A percentile compares a stretch with the other conserved stretches of the same genome.
These are phyloP conservation scores for Stramonita haemastoma DNA, from an alignment of 2,888 invertebrate genomes.

Conservation along the genomic window DNA sequence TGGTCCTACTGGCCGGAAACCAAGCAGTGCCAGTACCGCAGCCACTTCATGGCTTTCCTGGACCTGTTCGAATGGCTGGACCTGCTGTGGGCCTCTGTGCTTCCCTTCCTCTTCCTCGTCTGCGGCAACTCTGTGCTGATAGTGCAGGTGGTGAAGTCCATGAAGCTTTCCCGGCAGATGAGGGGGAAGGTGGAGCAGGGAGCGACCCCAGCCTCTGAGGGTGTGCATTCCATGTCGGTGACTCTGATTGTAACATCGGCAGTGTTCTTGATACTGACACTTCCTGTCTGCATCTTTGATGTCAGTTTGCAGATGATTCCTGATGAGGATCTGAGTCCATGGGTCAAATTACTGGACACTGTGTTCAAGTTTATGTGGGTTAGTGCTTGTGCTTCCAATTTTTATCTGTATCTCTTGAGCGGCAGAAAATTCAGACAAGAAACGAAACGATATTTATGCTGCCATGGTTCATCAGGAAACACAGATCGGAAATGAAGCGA, in stretches of 20 bases:
- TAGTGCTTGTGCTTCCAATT: background rate
- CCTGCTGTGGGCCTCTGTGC: background rate
- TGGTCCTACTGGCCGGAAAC: background rate
- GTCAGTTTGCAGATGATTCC: background rate
- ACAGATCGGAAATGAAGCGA: too few relatives aligned
- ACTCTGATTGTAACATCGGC: background rate
- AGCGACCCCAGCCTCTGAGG: background rate
- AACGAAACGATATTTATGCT: background rate
- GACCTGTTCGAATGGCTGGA: background rate
- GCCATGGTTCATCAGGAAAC: background rate
- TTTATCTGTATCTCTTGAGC: background rate
- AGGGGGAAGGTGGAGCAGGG: background rate
- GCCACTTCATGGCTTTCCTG: too few relatives aligned
- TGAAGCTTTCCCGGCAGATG: background rate
- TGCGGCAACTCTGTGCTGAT: background rate
- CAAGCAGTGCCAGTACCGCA: background rate
- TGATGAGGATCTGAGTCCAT: background rate
- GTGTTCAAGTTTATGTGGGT: background rate
- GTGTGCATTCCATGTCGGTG: background rate
- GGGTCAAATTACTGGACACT: background rate
- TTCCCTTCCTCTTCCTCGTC: background rate
- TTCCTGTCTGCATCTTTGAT: background rate
- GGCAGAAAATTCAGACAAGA: background rate
- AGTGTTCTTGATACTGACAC: background rate
- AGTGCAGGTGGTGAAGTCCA: background rate